phyloP scores from a whole-genome alignment of 1,140 invertebrate species.

The Sesamia nonagrioides region DNA sequence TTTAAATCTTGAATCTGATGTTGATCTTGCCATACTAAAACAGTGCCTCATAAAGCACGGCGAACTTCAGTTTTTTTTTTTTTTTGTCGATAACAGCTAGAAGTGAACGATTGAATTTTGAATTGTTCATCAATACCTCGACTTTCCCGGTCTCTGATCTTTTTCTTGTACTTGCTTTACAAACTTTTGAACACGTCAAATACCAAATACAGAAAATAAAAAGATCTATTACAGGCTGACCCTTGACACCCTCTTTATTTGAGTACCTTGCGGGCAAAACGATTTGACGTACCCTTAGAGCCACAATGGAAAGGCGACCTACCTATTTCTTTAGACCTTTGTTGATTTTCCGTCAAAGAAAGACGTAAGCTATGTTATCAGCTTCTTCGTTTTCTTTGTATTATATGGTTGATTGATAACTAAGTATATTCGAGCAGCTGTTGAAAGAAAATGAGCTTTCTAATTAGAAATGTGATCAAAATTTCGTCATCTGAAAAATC shows the following conservation, averaged over 20 bases:
- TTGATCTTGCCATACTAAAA: too few relatives aligned
- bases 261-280: conserved; percentile 20
- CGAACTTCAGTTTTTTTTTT: too few relatives aligned
- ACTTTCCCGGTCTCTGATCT: too few relatives aligned
- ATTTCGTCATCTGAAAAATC: neutral
- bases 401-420: neutral
- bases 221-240: neutral
- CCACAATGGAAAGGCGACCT: neutral
- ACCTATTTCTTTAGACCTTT: neutral
- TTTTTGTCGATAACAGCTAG: too few relatives aligned
- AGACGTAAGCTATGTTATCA: neutral
- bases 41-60: too few relatives aligned
- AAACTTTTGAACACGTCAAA: neutral
- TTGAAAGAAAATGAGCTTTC: neutral
- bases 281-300: conserved; percentile 23
- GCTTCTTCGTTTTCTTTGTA: neutral
- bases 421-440: neutral
- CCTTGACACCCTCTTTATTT: conserved; percentile 20
- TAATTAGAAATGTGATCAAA: neutral
- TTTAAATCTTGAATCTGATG: too few relatives aligned
- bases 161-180: too few relatives aligned
- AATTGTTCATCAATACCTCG: too few relatives aligned
- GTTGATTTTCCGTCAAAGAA: conserved; percentile 4
- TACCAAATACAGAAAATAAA: neutral
- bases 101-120: too few relatives aligned